Conservation (phyloP, 2,888 invertebrate species). For the Xestia c-nigrum region DNA sequence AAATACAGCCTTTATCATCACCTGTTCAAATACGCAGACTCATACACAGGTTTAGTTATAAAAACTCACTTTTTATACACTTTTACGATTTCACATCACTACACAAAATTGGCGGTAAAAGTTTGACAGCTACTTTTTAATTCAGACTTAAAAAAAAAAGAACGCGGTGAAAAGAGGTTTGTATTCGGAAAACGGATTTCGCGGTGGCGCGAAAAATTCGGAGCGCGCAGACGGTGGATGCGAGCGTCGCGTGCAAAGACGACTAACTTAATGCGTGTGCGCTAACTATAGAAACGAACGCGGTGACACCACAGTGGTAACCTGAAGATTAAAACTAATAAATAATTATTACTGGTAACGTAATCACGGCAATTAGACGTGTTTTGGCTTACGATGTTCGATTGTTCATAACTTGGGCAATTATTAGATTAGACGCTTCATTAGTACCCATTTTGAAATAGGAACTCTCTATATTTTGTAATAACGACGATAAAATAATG, state of each 20-base stretch:
- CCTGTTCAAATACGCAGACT: slow-evolving; percentile 82
- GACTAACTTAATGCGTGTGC: slow-evolving; percentile 82
- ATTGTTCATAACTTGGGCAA: slow-evolving; percentile 57
- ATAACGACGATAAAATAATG: slow-evolving; percentile 9
- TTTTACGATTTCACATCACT: slow-evolving; percentile 71
- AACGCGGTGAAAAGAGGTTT: slow-evolving; percentile 61
- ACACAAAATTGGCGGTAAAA: slow-evolving; percentile 67
- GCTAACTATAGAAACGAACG: slow-evolving; percentile 79
- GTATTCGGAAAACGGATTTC: slow-evolving; percentile 74
- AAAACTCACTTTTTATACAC: slow-evolving; percentile 60
- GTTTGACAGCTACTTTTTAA: slow-evolving; percentile 62
- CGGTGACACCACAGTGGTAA: slow-evolving; percentile 72
- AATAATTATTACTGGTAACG: slow-evolving; percentile 53
- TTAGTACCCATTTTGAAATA: slow-evolving; percentile 34
- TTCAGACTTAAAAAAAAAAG: slow-evolving; percentile 31
- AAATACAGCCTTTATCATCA: slow-evolving; percentile 71
- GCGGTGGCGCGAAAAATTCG: slow-evolving; percentile 81
- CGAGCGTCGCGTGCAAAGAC: slow-evolving; percentile 86
- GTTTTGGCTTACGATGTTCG: slow-evolving; percentile 56
- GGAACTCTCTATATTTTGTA: slow-evolving; percentile 24
- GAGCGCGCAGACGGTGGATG: slow-evolving; percentile 78
- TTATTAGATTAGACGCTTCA: slow-evolving; percentile 58
- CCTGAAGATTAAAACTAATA: slow-evolving; percentile 62
- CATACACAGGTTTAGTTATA: slow-evolving; percentile 71
- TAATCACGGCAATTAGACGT: slow-evolving; percentile 58